Conservation (phyloP, 2,113 vertebrate genomes). For the Semnornis frantzii region DNA sequence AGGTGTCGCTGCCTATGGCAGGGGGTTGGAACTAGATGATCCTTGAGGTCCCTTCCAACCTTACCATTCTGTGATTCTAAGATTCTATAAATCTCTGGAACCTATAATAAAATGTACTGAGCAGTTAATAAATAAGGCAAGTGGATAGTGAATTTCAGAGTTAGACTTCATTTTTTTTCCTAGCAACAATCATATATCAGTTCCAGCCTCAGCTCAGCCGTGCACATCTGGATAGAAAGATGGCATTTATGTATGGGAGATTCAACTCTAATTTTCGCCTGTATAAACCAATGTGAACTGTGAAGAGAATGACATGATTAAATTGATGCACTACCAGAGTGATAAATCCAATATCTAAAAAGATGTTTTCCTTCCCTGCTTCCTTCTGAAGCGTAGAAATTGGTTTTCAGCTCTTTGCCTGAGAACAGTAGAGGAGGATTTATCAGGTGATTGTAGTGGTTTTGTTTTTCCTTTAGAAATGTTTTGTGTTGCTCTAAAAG, state of each 20-base stretch:
- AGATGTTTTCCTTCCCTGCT: slow-evolving; percentile 58
- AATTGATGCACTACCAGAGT: slow-evolving; percentile 59
- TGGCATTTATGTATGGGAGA: slow-evolving; percentile 17
- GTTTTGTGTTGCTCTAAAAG: not conserved
- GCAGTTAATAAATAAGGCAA: slow-evolving; percentile 4
- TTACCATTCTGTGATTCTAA: too few species aligned
- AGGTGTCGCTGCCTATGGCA: too few species aligned
- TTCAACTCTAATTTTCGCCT: slow-evolving; percentile 66
- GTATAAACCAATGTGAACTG: slow-evolving; percentile 62
- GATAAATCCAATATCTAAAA: slow-evolving; percentile 66
- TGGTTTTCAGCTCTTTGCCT: slow-evolving; percentile 32
- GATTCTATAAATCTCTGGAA: not conserved
- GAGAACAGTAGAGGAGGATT: not conserved
- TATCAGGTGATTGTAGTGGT: not conserved
- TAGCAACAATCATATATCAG: not conserved
- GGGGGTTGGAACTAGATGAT: too few species aligned
- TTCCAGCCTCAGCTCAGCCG: not conserved
- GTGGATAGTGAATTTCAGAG: not conserved
- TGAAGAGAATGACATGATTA: slow-evolving; percentile 62
- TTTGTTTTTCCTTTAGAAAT: not conserved
- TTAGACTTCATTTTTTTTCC: not conserved
- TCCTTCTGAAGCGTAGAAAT: slow-evolving; percentile 49
- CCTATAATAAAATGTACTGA: not conserved
- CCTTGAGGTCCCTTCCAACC: too few species aligned
- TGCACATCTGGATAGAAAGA: slow-evolving; percentile 26